Conservation (phyloP, 2,797 vertebrate genomes). For the Melanotaenia boesemani region DNA sequence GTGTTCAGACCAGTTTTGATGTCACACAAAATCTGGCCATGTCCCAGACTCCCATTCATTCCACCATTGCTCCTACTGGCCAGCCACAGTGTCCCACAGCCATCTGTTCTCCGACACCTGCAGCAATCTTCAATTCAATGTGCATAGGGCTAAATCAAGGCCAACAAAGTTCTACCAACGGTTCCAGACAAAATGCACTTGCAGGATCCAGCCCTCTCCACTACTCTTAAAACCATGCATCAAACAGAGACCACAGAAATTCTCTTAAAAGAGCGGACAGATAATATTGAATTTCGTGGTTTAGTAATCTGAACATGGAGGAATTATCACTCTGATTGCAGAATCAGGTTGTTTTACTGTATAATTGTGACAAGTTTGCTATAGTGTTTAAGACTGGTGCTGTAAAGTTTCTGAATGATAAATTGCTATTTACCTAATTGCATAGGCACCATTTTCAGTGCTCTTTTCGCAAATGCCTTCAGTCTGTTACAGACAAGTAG, state of each 20-base stretch:
- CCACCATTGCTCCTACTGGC: slow-evolving; percentile 62
- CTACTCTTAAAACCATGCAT: slow-evolving; percentile 42
- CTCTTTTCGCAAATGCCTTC: neutral
- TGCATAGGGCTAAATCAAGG: slow-evolving; percentile 42
- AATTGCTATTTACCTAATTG: neutral
- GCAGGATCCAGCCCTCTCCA: slow-evolving; percentile 68
- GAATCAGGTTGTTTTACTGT: neutral
- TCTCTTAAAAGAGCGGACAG: slow-evolving; percentile 44
- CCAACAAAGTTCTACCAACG: slow-evolving; percentile 39
- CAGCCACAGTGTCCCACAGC: slow-evolving; percentile 69
- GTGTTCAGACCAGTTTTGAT: slow-evolving; percentile 63
- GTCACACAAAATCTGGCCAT: slow-evolving; percentile 46
- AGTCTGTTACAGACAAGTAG: neutral
- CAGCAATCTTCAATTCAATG: slow-evolving; percentile 47
- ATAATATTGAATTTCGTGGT: slow-evolving; percentile 25
- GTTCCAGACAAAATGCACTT: slow-evolving; percentile 68
- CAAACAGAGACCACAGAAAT: slow-evolving; percentile 39
- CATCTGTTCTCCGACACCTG: slow-evolving; percentile 65
- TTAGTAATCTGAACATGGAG: slow-evolving; percentile 41
- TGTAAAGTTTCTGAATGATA: slow-evolving; percentile 12
- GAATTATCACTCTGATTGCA: slow-evolving; percentile 15
- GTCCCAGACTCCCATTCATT: slow-evolving; percentile 70
- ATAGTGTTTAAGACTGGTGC: neutral
- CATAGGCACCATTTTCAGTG: neutral
- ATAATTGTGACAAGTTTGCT: neutral